Evolutionary conservation across 1,140 invertebrate species (phyloP).

Genomic region (Melitaea cinxia): DNA sequence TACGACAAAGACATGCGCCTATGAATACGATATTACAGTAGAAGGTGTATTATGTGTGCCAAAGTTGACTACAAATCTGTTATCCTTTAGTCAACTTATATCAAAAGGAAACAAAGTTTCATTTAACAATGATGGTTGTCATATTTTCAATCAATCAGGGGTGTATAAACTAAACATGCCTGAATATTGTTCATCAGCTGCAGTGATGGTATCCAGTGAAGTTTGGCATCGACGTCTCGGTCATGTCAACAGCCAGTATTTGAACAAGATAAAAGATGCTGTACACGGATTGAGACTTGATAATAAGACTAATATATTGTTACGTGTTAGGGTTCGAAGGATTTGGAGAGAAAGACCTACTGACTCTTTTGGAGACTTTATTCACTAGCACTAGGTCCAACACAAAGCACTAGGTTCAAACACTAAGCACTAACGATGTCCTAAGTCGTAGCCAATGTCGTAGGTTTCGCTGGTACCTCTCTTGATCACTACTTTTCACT

Average conservation of each 20-base stretch:
- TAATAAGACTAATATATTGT: not conserved
- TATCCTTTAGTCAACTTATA: slow-evolving; percentile 42
- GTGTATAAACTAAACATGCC: slow-evolving; percentile 46
- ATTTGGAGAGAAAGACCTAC: too few species aligned
- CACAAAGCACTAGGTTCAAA: too few species aligned
- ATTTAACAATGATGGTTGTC: slow-evolving; percentile 36
- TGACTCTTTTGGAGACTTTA: too few species aligned
- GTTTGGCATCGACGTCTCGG: slow-evolving; percentile 50
- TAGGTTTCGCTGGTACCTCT: too few species aligned
- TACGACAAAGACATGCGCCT: not conserved
- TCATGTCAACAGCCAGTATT: slow-evolving; percentile 45
- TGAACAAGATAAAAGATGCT: slow-evolving; percentile 47
- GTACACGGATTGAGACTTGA: slow-evolving; percentile 6
- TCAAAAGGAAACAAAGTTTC: slow-evolving; percentile 41
- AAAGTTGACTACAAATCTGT: slow-evolving; percentile 16
- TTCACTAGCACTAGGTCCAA: too few species aligned
- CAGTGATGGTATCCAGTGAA: slow-evolving; percentile 31
- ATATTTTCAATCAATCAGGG: slow-evolving; percentile 35
- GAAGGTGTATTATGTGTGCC: not conserved
- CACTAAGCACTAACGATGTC: too few species aligned
- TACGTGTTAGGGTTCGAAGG: too few species aligned
- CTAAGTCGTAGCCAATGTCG: too few species aligned
- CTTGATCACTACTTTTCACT: too few species aligned
- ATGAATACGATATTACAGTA: not conserved
- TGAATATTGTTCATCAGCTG: slow-evolving; percentile 23